phyloP scores from a whole-genome alignment of 2,113 vertebrate genomes.

The Phylloscopus trochiloides region DNA sequence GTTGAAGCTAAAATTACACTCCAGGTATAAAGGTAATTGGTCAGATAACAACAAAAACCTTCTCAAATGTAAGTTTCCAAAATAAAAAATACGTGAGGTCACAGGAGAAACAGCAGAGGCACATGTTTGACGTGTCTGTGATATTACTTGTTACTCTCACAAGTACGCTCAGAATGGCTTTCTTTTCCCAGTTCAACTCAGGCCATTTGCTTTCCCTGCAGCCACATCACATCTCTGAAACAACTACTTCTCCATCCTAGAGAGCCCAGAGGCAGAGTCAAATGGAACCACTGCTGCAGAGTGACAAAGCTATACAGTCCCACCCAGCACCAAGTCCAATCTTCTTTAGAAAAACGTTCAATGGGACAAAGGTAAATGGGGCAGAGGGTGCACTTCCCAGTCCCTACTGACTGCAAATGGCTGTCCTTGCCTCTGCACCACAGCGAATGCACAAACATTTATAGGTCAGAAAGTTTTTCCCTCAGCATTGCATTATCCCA shows the following conservation, averaged over 20 bases:
- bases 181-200: not conserved
- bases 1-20: not conserved
- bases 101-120: not conserved
- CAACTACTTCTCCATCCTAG: not conserved
- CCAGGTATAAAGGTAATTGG: not conserved
- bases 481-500: not conserved
- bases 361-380: not conserved
- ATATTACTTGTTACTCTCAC: not conserved
- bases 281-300: not conserved
- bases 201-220: constrained; percentile 14
- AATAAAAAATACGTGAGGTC: not conserved
- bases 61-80: not conserved
- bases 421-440: not conserved
- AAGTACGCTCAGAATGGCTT: not conserved
- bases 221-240: not conserved
- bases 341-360: not conserved
- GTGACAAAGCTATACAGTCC: not conserved
- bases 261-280: not conserved
- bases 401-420: not conserved
- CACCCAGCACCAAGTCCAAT: not conserved
- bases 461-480: not conserved
- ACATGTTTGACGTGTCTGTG: not conserved
- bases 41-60: not conserved
- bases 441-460: not conserved
- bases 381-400: not conserved